Evolutionary conservation across 1,140 invertebrate genomes (phyloP), one percentile per base, ranked within the genome.

Genomic region (Platyscapa corneri): DNA sequence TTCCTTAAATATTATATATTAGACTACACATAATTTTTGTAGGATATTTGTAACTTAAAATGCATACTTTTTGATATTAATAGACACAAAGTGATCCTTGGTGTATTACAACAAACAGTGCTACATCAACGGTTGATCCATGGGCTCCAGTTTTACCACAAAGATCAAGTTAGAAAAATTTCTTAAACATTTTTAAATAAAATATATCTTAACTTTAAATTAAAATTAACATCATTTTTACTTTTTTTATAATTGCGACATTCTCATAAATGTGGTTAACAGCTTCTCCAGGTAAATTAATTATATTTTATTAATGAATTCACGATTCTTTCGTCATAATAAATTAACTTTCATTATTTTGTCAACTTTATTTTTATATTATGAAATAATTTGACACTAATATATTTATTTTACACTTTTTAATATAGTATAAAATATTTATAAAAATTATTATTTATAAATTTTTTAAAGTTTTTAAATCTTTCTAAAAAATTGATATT

Each of bases 81-180:
- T 85, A 92, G 89, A 88, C 91, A 60, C 90, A 94, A 76, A 93
- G 91, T 42, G 95, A 95, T 92, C 95, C 95, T 12, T 95, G 95
- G 95, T 94, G 93, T 37, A 90, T 91, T 80, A 89, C 91, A 75
- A 89, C 90, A 53, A 91, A 90, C 84, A 91, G 89, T 84, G 90
- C 39, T 65, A 20, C 72, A 16, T 32, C 67, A 64, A n/a, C 70
- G 46, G 87, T 92, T 32, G 95, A 96, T 92, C 95, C 95, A 46
- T 96, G 95, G 95, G 93, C 94, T 82, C 93, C 95, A 18, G 91
- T 90, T 56, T 90, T 91, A 49, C 88, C 90, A 34, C 91, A 92
- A 87, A 88, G 90, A 87, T 89, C 91, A 87, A 89, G 91, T 92
- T 84, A 90, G 83, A 88, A 74, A 10, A 60, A 80, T 80, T 74